phyloP scores from a whole-genome alignment of 30 jellyfish, hydroid and myxozoan genomes.

The Aurelia sp. region DNA sequence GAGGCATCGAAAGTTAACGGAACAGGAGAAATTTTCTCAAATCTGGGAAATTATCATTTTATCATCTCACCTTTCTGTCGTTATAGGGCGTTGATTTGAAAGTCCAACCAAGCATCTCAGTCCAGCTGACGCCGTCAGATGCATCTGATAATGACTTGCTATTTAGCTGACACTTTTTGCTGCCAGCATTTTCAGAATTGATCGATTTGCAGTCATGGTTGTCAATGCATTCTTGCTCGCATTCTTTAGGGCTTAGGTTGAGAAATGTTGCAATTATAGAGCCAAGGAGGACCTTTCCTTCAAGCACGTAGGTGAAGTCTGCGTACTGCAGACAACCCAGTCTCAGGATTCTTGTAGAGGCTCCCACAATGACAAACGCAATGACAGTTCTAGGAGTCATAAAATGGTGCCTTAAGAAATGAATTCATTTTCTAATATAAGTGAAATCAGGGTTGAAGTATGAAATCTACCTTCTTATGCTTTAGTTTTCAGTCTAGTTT shows the following conservation, averaged over 20 bases:
- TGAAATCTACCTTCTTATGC: too few species aligned
- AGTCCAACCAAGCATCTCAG: conserved; percentile 3
- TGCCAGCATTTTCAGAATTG: neutral
- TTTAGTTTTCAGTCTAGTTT: too few species aligned
- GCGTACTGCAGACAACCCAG: neutral
- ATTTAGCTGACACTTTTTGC: neutral
- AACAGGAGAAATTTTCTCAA: too few species aligned
- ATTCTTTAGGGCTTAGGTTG: neutral
- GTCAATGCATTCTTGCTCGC: conserved; percentile 10
- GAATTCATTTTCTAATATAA: too few species aligned
- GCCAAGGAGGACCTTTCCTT: neutral
- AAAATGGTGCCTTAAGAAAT: too few species aligned
- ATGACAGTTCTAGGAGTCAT: too few species aligned
- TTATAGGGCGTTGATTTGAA: conserved; percentile 12
- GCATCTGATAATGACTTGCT: conserved; percentile 1
- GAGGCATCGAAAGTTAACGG: too few species aligned
- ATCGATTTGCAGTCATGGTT: conserved; percentile 6
- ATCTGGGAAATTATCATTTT: too few species aligned
- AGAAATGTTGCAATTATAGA: neutral
- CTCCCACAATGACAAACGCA: neutral
- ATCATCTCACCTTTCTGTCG: neutral
- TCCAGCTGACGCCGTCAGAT: conserved; percentile 1
- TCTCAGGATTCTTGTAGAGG: conserved; percentile 5
- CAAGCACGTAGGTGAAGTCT: neutral
- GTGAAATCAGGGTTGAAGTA: too few species aligned